Conservation (phyloP, 2,113 vertebrate species). For the Ascaphus truei region DNA sequence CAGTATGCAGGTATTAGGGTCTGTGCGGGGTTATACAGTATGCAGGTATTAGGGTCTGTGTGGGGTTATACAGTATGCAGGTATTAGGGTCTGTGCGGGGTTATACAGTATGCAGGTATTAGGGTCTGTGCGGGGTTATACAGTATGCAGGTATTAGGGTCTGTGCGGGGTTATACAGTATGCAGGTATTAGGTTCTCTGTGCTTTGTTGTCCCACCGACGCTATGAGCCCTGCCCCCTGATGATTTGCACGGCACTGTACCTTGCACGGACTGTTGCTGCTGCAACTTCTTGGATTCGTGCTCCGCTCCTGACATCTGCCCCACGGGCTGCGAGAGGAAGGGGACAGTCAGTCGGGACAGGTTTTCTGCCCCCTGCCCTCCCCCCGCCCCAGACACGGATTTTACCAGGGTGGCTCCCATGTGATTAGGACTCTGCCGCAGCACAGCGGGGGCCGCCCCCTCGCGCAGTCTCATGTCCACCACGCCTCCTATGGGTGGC, state of each 20-base stretch:
- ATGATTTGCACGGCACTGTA: background rate
- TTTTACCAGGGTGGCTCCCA: slow-evolving; percentile 85
- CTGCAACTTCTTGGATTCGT: slow-evolving; percentile 54
- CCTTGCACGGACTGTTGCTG: slow-evolving; percentile 40
- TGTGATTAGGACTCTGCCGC: slow-evolving; percentile 55
- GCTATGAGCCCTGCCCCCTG: no score
- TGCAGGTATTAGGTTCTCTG: no score
- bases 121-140: no score
- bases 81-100: no score
- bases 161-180: no score
- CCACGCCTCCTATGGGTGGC: slow-evolving; percentile 86
- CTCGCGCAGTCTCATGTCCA: slow-evolving; percentile 82
- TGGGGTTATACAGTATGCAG: no score
- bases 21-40: no score
- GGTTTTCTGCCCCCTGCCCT: background rate
- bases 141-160: no score
- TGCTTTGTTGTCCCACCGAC: no score
- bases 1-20: no score
- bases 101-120: no score
- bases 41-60: no score
- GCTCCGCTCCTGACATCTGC: slow-evolving; percentile 47
- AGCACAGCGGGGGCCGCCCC: slow-evolving; percentile 37
- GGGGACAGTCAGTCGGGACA: background rate
- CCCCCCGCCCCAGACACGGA: accelerated
- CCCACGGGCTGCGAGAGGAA: slow-evolving; percentile 54